Evolutionary conservation across 2,797 vertebrate species (phyloP), one percentile per base, ranked within the genome.

Genomic region (Delichon dasypus): DNA sequence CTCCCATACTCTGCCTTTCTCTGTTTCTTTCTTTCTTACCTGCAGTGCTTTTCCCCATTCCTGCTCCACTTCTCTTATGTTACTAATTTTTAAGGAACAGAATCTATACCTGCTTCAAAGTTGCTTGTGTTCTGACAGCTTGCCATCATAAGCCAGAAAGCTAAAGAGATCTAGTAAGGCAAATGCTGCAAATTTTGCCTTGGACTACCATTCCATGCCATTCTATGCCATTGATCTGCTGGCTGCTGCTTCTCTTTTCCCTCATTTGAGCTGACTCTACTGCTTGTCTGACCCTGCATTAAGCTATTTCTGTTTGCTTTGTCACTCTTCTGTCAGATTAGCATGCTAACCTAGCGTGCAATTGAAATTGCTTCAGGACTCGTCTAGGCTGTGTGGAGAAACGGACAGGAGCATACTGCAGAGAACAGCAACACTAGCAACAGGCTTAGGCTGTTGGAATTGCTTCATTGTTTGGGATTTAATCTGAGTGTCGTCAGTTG

Each of bases 231-330:
- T 72, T 89, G 57, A 72, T 94, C 54, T 75, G 22, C 72, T 77
- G 75, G 29, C 72, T 94, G 65, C 79, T 81, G 89, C 27, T 7
- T 88, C 94, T 88, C 64, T 79, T 34, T 74, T 51, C 23, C 68
- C 47, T 89, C n/a, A 32, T 80, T 78, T 90, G 72, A 78, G 38
- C 48, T 45, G 66, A 23, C 23, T 58, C 25, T 83, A 4, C 3
- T 16, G 47, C 66, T 72, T 84, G 11, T 84, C 62, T 62, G 76
- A 54, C 82, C 65, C 20, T 62, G 25, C 27, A 17, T 65, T 76
- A 74, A 80, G 50, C 57, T 18, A 5, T 65, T 93, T 82, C 48
- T 91, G 45, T 85, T 85, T 82, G 47, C 34, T 92, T 91, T 89
- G 75, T 89, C 78, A 50, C 29, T 85, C 25, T 54, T 76, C 38